These are phyloP conservation scores for Athalia rosae DNA, from an alignment of 2,888 invertebrate genomes.

Conservation along the genomic window DNA sequence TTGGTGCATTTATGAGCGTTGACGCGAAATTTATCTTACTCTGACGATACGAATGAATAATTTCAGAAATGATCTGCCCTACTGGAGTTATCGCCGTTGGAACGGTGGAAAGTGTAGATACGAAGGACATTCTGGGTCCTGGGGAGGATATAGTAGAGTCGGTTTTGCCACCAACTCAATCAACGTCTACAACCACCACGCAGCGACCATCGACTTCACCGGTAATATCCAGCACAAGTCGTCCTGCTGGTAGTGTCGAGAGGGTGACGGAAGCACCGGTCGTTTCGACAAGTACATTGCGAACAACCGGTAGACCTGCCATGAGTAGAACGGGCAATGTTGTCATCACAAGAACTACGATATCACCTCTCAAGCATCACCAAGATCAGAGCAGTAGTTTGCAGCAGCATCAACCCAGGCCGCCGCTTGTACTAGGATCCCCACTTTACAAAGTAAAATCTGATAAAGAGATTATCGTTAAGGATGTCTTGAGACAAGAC, in stretches of 20 bases:
- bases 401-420: conserved; percentile 76
- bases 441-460: conserved; percentile 79
- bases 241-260: conserved; percentile 16
- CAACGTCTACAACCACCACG: conserved; percentile 48
- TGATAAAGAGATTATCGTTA: conserved; percentile 88
- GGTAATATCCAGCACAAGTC: conserved; percentile 27
- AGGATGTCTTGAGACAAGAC: conserved; percentile 89
- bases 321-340: conserved; percentile 67
- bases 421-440: conserved; percentile 84
- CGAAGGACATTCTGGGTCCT: conserved; percentile 56
- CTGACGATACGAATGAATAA: neutral
- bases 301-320: conserved; percentile 56
- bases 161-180: conserved; percentile 67
- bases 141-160: conserved; percentile 69
- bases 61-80: conserved; percentile 72
- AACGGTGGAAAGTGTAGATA: conserved; percentile 76
- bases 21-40: too few species aligned
- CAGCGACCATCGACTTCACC: conserved; percentile 53
- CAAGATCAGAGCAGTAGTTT: conserved; percentile 60
- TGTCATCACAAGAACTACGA: conserved; percentile 67
- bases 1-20: too few species aligned
- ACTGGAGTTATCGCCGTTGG: conserved; percentile 76
- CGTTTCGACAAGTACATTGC: conserved; percentile 51
- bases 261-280: conserved; percentile 33
- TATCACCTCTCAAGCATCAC: conserved; percentile 56